These are phyloP conservation scores for Trichopria drosophilae DNA, from an alignment of 2,888 invertebrate species.

Conservation along the genomic window DNA sequence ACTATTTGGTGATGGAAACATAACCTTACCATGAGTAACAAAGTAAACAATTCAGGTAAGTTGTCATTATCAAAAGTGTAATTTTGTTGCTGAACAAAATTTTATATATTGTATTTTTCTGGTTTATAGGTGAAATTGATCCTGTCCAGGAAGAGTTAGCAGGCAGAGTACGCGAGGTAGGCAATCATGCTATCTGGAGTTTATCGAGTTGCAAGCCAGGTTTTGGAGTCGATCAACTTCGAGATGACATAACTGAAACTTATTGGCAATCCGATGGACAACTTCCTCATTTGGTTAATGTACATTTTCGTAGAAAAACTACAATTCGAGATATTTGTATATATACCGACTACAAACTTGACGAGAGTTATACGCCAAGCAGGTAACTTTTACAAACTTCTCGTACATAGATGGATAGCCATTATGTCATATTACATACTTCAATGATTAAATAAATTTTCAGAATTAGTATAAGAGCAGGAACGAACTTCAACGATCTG, in stretches of 20 bases:
- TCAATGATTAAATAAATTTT: conserved; percentile 6
- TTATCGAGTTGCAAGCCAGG: conserved; percentile 98
- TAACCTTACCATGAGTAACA: too few species aligned
- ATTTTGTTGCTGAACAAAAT: too few species aligned
- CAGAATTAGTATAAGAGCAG: conserved; percentile 87
- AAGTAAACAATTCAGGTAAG: too few species aligned
- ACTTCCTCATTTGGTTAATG: conserved; percentile 94
- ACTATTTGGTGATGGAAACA: too few species aligned
- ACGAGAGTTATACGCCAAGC: conserved; percentile 98
- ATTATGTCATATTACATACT: too few species aligned
- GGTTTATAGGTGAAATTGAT: conserved; percentile 61
- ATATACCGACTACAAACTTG: conserved; percentile 96
- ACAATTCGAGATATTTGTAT: conserved; percentile 94
- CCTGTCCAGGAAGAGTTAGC: conserved; percentile 65
- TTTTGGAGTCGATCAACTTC: conserved; percentile 94
- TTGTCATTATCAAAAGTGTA: too few species aligned
- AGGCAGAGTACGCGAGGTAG: conserved; percentile 78
- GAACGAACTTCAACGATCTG: conserved; percentile 94
- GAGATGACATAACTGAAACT: conserved; percentile 94
- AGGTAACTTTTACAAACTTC: too few species aligned
- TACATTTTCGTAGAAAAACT: conserved; percentile 93
- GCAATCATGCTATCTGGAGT: conserved; percentile 94
- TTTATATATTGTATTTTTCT: too few species aligned
- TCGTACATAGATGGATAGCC: too few species aligned
- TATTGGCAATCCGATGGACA: conserved; percentile 99